A percentile compares a stretch with the other conserved stretches of the same genome.
phyloP scores from a whole-genome alignment of 2,113 vertebrate species.

The Orthonyx spaldingii region DNA sequence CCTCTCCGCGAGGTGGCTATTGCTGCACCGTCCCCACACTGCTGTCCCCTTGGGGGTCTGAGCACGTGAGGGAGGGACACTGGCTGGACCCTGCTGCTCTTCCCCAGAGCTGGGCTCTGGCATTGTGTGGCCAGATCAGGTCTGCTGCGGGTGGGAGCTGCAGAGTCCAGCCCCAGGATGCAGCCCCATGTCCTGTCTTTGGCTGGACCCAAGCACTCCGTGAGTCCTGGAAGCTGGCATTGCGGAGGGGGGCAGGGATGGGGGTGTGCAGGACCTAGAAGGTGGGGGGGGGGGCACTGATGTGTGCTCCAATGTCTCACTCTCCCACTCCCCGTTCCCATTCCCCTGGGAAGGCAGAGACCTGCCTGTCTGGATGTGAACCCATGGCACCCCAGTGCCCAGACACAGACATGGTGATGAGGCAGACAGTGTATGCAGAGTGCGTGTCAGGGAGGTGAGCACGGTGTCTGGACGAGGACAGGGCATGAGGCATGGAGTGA shows the following conservation, averaged over 20 bases:
- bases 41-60: neutral
- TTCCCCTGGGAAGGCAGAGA: constrained; percentile 14
- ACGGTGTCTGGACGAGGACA: neutral
- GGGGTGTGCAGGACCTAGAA: constrained; percentile 29
- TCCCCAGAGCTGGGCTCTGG: neutral
- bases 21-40: neutral
- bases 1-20: accelerated
- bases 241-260: neutral
- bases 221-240: constrained; percentile 37
- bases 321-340: neutral
- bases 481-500: constrained; percentile 22
- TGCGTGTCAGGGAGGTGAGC: neutral
- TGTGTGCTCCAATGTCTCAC: neutral
- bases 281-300: neutral
- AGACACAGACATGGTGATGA: constrained; percentile 41
- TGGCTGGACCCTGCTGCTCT: neutral
- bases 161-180: neutral
- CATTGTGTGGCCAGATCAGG: neutral
- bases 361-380: neutral
- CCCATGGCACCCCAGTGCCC: constrained; percentile 38
- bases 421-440: constrained; percentile 32
- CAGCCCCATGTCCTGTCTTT: neutral
- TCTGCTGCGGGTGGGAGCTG: neutral
- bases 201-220: neutral
- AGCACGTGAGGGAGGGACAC: neutral